These are phyloP conservation scores for Oedothorax gibbosus DNA, from an alignment of 1,140 invertebrate genomes.

Conservation along the genomic window DNA sequence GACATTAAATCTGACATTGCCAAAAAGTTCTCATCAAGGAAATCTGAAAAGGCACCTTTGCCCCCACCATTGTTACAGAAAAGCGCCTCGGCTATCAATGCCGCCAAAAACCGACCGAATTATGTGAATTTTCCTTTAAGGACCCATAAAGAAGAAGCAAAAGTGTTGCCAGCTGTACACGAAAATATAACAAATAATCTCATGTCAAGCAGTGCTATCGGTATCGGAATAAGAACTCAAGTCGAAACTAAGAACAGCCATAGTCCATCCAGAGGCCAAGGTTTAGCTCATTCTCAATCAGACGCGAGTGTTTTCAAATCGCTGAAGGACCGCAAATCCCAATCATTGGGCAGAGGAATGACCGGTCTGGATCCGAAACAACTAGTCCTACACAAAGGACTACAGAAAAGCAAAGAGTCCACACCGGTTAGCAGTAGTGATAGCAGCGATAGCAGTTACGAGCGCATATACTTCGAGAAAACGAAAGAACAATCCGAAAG, in stretches of 20 bases:
- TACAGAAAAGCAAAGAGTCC: slow-evolving; percentile 19
- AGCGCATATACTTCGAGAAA: slow-evolving; percentile 31
- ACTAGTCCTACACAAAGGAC: background rate
- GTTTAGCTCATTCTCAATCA: slow-evolving; percentile 48
- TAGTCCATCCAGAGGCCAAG: background rate
- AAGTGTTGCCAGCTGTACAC: slow-evolving; percentile 30
- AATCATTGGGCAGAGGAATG: slow-evolving; percentile 3
- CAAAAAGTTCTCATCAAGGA: slow-evolving; percentile 39
- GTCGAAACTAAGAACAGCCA: background rate
- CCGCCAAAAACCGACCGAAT: slow-evolving; percentile 14
- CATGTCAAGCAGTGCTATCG: background rate
- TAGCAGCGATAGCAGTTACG: slow-evolving; percentile 56
- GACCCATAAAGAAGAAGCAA: slow-evolving; percentile 12
- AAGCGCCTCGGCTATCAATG: slow-evolving; percentile 16
- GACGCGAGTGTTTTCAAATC: slow-evolving; percentile 56
- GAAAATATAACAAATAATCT: slow-evolving; percentile 51
- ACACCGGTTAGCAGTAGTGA: slow-evolving; percentile 37
- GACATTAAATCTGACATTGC: background rate
- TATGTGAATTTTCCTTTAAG: background rate
- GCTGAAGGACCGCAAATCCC: slow-evolving; percentile 19
- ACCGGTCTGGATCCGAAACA: background rate
- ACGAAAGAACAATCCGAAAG: background rate
- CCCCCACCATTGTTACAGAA: slow-evolving; percentile 41
- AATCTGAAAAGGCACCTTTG: slow-evolving; percentile 44
- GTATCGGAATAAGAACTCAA: background rate